Base-by-base conservation (phyloP, 2,888 invertebrate species). In the Drosophila algonquin region DNA sequence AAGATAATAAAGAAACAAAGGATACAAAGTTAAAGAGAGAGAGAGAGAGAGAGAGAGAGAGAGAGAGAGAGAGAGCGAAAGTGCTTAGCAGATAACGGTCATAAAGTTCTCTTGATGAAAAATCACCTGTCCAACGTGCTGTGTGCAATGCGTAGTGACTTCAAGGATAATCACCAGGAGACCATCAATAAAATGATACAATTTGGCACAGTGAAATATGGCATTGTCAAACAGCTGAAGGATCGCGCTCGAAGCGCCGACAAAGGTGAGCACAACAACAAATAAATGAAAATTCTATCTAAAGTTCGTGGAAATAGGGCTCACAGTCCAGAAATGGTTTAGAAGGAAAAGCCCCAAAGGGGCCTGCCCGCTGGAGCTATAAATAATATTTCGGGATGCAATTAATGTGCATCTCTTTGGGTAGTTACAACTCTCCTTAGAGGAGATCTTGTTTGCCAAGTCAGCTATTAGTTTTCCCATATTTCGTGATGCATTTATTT, bases 131-230 rank as follows among this genome's bases (percentile, higher is more conserved):
- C 83, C 83, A 88, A 87, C 81, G 88, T 90, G 82, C 83, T 90
- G 90, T 90, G 92, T 92, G 92, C 92, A 87, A 92, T 92, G 92
- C 92, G 92, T 91, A 92, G 92, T 92, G 92, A 92, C 90, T 92
- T 91, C 75, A 92, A 91, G 86, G 91, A 92, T 90, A 92, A 89
- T 90, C 90, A 92, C 91, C 90, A 92, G 91, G 91, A 92, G 90
- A 92, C 92, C 89, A 91, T 92, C 89, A 92, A 90, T 91, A 93
- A 92, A 93, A 94, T 94, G 94, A 93, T 94, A 93, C 94, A 93
- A 93, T 94, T 94, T 93, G 94, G 94, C 92, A 94, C 94, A 90
- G 93, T 94, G 90, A 94, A 94, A 93, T 94, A 93, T 93, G 93
- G 94, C 93, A 94, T 94, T 92, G 94, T 92, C 79, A 92, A 92